Percentiles rank a stretch among this genome's conserved stretches.
phyloP scores from a whole-genome alignment of 2,113 vertebrate species.

The Larimichthys crocea region DNA sequence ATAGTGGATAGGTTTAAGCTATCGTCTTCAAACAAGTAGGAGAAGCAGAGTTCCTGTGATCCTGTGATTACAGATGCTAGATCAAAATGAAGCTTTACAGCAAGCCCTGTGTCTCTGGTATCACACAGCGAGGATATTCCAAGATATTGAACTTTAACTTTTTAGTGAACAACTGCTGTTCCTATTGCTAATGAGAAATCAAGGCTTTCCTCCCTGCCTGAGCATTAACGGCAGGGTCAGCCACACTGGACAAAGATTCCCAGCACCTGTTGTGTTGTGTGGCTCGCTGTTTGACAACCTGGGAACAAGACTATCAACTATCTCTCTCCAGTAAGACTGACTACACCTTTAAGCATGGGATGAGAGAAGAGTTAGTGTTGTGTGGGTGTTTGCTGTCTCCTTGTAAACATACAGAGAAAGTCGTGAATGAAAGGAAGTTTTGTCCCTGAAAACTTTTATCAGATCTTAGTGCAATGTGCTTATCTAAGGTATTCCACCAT shows the following conservation, averaged over 20 bases:
- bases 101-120: background rate
- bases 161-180: background rate
- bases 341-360: background rate
- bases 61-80: background rate
- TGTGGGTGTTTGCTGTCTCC: slow-evolving; percentile 26
- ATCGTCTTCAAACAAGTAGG: slow-evolving; percentile 7
- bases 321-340: too few species aligned
- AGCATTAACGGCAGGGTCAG: background rate
- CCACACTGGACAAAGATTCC: too few species aligned
- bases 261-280: too few species aligned
- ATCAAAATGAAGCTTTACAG: slow-evolving; percentile 12
- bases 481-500: slow-evolving; percentile 1
- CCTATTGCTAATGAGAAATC: slow-evolving; percentile 25
- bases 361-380: background rate
- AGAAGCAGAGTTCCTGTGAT: slow-evolving; percentile 27
- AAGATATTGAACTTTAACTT: slow-evolving; percentile 6
- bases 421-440: slow-evolving; percentile 18
- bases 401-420: slow-evolving; percentile 22
- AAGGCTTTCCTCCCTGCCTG: background rate
- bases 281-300: too few species aligned
- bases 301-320: too few species aligned
- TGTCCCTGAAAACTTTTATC: slow-evolving; percentile 23
- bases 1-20: slow-evolving; percentile 39
- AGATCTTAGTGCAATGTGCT: background rate
- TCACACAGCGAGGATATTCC: background rate